phyloP scores from a whole-genome alignment of 2,113 vertebrate species.

The Nycticebus coucang region DNA sequence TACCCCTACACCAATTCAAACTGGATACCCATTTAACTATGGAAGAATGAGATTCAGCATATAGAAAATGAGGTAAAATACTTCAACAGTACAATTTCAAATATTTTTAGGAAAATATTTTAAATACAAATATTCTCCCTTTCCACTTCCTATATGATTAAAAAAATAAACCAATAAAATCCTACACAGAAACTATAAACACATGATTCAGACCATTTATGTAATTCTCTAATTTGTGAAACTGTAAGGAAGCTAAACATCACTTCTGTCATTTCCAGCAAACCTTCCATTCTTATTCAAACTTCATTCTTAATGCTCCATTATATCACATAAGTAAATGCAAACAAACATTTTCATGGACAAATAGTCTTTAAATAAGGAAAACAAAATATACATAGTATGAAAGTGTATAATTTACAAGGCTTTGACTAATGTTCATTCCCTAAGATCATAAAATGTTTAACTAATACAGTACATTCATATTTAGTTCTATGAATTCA shows the following conservation, averaged over 20 bases:
- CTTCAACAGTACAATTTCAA: constrained; percentile 7
- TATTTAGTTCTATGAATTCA: constrained; percentile 20
- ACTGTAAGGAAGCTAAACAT: not conserved
- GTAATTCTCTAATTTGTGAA: constrained; percentile 29
- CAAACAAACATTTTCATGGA: constrained; percentile 22
- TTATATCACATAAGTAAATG: not conserved
- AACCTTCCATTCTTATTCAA: constrained; percentile 21
- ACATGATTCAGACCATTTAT: not conserved
- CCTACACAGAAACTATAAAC: not conserved
- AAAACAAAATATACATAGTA: constrained; percentile 23
- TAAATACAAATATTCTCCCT: not conserved
- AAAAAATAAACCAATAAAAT: not conserved
- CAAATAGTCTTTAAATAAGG: constrained; percentile 6
- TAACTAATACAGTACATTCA: not conserved
- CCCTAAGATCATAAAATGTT: not conserved
- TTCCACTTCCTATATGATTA: not conserved
- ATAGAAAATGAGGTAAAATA: constrained; percentile 5
- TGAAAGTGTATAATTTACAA: not conserved
- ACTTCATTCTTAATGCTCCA: constrained; percentile 9
- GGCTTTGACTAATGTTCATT: not conserved
- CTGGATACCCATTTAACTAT: not conserved
- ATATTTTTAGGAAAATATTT: constrained; percentile 44
- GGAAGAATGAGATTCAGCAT: not conserved
- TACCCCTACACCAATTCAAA: not conserved
- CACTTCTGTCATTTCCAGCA: constrained; percentile 15